Evolutionary conservation across 2,113 vertebrate genomes (phyloP).

Genomic region (Pelecanus crispus): DNA sequence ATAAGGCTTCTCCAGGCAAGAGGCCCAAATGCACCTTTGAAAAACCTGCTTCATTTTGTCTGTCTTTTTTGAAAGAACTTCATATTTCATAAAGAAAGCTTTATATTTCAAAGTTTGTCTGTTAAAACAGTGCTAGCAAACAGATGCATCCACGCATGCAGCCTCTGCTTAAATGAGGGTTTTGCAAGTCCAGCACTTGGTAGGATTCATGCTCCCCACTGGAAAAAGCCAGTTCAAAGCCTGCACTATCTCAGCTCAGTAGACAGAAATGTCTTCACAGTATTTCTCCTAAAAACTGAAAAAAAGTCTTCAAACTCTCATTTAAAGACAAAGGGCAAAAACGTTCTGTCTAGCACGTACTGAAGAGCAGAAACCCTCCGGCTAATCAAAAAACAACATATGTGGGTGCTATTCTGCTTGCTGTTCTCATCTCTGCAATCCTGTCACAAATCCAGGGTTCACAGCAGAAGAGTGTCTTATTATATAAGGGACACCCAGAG

Average conservation of each 20-base stretch:
- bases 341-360: background rate
- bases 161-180: background rate
- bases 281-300: background rate
- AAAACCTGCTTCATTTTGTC: background rate
- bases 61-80: background rate
- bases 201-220: background rate
- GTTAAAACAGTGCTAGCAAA: background rate
- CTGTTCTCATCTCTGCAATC: background rate
- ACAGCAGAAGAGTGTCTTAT: background rate
- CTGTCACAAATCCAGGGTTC: background rate
- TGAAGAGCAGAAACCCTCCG: background rate
- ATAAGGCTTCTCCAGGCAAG: background rate
- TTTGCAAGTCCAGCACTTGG: background rate
- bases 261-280: background rate
- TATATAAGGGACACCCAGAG: background rate
- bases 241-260: background rate
- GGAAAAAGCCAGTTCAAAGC: background rate
- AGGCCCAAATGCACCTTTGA: background rate
- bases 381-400: background rate
- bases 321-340: background rate
- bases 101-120: constrained; percentile 27
- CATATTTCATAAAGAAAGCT: background rate
- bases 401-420: background rate
- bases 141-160: background rate
- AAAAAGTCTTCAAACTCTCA: background rate